Conservation (phyloP, 2,113 vertebrate species). For the Ibidorhyncha struthersii region DNA sequence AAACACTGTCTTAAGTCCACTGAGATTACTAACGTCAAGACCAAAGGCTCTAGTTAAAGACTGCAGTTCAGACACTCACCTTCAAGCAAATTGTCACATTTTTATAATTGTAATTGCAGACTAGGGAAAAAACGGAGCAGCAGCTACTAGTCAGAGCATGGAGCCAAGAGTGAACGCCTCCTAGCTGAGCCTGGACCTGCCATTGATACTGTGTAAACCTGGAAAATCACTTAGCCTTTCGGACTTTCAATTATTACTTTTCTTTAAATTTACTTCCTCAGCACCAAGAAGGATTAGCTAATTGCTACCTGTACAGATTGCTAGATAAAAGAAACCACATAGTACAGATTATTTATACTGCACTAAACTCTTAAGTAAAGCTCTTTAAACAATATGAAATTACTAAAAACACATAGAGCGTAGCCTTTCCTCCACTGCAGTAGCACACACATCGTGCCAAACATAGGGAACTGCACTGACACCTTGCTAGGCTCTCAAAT, state of each 20-base stretch:
- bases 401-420: not conserved
- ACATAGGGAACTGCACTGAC: not conserved
- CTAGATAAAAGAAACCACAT: not conserved
- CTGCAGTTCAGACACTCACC: not conserved
- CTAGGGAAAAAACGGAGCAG: not conserved
- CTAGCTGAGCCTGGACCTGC: not conserved
- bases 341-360: not conserved
- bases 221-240: not conserved
- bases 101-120: not conserved
- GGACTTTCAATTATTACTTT: not conserved
- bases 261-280: not conserved
- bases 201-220: not conserved
- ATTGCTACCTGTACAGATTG: not conserved
- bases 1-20: not conserved
- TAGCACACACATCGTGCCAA: accelerated
- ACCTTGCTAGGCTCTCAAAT: not conserved
- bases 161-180: not conserved
- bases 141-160: not conserved
- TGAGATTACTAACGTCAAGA: not conserved
- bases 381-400: not conserved
- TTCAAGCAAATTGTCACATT: not conserved
- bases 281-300: not conserved
- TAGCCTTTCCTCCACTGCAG: not conserved
- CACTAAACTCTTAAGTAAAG: not conserved
- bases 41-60: not conserved